Evolutionary conservation across 2,888 invertebrate genomes (phyloP).

Genomic region (Heliothis peltigera): DNA sequence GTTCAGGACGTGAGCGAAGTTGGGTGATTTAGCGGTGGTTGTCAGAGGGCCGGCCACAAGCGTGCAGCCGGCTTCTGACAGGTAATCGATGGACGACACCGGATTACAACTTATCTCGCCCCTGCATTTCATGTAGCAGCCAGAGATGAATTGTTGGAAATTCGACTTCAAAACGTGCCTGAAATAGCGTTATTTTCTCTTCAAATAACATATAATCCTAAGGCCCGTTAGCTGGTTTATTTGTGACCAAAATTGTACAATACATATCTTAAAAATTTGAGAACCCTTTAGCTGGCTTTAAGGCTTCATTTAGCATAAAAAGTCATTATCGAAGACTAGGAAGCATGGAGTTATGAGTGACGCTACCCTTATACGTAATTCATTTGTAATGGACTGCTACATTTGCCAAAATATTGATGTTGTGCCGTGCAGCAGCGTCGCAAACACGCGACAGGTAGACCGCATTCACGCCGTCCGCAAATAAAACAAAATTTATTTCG

Average conservation of each 20-base stretch:
- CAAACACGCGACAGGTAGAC: conserved; percentile 10
- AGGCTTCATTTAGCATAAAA: too few relatives aligned
- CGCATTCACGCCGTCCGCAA: conserved; percentile 29
- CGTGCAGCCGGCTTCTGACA: conserved; percentile 28
- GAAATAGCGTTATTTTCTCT: background rate
- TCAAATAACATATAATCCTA: background rate
- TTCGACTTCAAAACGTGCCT: conserved; percentile 1
- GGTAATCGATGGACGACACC: conserved; percentile 49
- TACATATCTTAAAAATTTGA: too few relatives aligned
- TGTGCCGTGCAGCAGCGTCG: background rate
- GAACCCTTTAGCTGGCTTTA: background rate
- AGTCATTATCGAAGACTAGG: too few relatives aligned
- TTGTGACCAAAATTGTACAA: background rate
- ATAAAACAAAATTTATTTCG: conserved; percentile 53
- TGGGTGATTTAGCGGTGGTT: conserved; percentile 43
- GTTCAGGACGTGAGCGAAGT: conserved; percentile 33
- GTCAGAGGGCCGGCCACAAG: conserved; percentile 40
- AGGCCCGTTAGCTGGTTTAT: background rate
- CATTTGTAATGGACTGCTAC: background rate
- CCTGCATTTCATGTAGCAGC: conserved; percentile 4
- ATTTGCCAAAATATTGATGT: background rate
- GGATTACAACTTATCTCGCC: conserved; percentile 24
- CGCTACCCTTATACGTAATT: background rate
- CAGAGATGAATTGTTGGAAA: conserved; percentile 4
- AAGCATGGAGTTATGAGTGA: background rate